Evolutionary conservation across 2,797 vertebrate species (phyloP).

Genomic region (Lepus oiostolus): DNA sequence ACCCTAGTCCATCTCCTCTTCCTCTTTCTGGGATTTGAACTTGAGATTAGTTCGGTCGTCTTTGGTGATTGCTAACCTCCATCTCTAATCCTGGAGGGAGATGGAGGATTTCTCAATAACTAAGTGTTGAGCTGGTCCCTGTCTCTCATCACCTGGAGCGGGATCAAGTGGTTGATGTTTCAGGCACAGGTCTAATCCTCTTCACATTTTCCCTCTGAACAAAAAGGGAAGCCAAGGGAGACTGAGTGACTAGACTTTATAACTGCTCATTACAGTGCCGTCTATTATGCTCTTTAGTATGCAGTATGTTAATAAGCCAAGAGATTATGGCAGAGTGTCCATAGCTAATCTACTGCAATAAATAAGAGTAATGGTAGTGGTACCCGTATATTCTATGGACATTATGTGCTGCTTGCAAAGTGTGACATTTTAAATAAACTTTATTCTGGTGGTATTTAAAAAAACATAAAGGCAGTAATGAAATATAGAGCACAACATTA

Average conservation of each 20-base stretch:
- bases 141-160: neutral
- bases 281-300: slow-evolving; percentile 58
- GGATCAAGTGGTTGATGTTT: neutral
- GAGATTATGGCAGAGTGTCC: slow-evolving; percentile 53
- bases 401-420: slow-evolving; percentile 57
- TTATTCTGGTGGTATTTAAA: slow-evolving; percentile 78
- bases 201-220: neutral
- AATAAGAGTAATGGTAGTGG: slow-evolving; percentile 39
- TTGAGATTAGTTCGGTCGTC: neutral
- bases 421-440: slow-evolving; percentile 80
- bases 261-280: neutral
- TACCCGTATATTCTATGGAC: slow-evolving; percentile 1
- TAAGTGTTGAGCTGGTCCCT: neutral
- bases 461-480: slow-evolving; percentile 76
- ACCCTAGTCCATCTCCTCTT: neutral
- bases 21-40: slow-evolving; percentile 29
- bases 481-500: slow-evolving; percentile 72
- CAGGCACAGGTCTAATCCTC: neutral
- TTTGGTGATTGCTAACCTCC: neutral
- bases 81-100: slow-evolving; percentile 1
- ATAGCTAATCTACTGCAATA: slow-evolving; percentile 61
- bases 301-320: slow-evolving; percentile 66
- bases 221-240: neutral
- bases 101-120: slow-evolving; percentile 29
- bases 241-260: slow-evolving; percentile 52